These are phyloP conservation scores for Linnaemya tessellans DNA, from an alignment of 2,888 invertebrate genomes.

Conservation along the genomic window DNA sequence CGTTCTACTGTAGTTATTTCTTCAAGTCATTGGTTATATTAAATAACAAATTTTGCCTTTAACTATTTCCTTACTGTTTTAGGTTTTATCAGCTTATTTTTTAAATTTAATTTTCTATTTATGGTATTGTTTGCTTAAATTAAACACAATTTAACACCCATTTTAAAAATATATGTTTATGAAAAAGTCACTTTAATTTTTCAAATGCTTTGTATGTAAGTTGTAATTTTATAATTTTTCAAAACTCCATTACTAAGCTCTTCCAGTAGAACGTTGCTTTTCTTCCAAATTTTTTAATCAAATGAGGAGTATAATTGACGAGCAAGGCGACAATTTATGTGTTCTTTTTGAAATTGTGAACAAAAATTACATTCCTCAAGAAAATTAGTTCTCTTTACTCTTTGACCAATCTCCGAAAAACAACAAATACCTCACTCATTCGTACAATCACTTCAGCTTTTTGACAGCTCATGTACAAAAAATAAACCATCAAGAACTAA, in stretches of 20 bases:
- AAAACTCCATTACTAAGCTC: conserved; percentile 7
- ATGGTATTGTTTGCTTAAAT: conserved; percentile 53
- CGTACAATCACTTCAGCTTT: conserved; percentile 32
- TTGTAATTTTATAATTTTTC: conserved; percentile 36
- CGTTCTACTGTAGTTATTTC: conserved; percentile 22
- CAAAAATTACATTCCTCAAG: conserved; percentile 61
- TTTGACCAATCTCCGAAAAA: conserved; percentile 43
- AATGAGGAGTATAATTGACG: conserved; percentile 46
- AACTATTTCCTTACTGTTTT: conserved; percentile 37
- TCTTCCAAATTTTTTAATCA: conserved; percentile 47
- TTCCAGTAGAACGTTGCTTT: conserved; percentile 49
- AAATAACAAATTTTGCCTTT: conserved; percentile 24
- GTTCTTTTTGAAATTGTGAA: conserved; percentile 59
- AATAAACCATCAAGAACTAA: conserved; percentile 28
- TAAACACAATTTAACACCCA: conserved; percentile 43
- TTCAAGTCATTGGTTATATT: conserved; percentile 39
- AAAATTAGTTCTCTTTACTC: conserved; percentile 51
- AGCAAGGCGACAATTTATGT: conserved; percentile 36
- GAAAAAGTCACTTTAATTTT: conserved; percentile 36
- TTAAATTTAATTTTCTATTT: conserved; percentile 50
- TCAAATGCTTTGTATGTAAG: conserved; percentile 18
- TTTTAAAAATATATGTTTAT: not conserved
- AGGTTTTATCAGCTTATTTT: conserved; percentile 66
- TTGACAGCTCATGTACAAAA: conserved; percentile 55
- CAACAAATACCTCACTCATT: conserved; percentile 41